Evolutionary conservation across 2,888 invertebrate genomes (phyloP), one percentile per base, ranked within the genome.

Genomic region (Xestoiulus laeticollis): DNA sequence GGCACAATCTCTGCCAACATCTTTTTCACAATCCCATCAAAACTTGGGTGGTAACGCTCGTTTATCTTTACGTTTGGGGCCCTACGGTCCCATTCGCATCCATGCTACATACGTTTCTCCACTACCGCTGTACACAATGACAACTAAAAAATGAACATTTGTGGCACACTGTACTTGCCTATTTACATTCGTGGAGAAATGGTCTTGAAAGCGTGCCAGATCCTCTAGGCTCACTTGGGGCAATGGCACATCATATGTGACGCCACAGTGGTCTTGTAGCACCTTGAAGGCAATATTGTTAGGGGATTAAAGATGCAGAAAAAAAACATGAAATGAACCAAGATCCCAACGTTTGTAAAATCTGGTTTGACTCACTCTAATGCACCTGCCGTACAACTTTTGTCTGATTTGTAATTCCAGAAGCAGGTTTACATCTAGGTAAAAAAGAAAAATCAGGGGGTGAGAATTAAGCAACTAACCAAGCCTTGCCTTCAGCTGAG

Each of bases 341-440:
- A 22, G n/a, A 68, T 26, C 22, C 33, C 8, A 68, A 53, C 19
- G 16, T 16, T 19, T 53, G 53, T 53, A 19, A 19, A 38, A 38
- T 38, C 33, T 38, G n/a, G n/a, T n/a, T 19, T 19, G 53, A 19
- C 90, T 88, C 84, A 88, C 88, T 43, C 82, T 22, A 26, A 87
- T 68, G 32, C 19, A 68, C 59, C 68, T 87, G 22, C 8, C 32
- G 26, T 87, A 87, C 30, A 59, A 22, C 16, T 68, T 53, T 33
- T 68, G 32, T 2, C 94, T 92, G 88, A 98, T 94, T 12, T 96
- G 93, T 43, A 98, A 92, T 91, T 98, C 98, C 59, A 97, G 93
- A 91, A 96, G 95, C 88, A 97, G 94, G 92, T 98, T 98, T 6
- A 96, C 94, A 91, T 98, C 96, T 92, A 95, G 95, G 90, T 90